Evolutionary conservation across 2,797 vertebrate genomes (phyloP), one percentile per base, ranked within the genome.

Genomic region (Poeciliopsis gracilis): DNA sequence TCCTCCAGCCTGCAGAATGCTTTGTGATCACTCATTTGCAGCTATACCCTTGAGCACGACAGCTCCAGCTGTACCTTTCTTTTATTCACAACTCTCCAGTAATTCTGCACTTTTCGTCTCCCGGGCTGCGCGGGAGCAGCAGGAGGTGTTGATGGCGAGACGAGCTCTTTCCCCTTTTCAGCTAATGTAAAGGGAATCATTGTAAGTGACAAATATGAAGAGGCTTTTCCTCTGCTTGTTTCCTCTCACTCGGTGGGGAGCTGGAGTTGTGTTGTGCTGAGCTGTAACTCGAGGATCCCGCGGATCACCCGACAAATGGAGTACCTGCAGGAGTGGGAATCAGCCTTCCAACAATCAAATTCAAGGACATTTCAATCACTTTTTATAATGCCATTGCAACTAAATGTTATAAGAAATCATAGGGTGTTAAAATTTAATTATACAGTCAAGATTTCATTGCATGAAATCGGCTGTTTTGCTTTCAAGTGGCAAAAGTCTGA

Each of bases 161-260:
- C 53, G 7, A 63, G 49, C 78, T 74, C 84, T 72, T 57, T 23
- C 59, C 41, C 51, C 53, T 66, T 70, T 61, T 55, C 57, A 72
- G 69, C 53, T 86, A 70, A 77, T 86, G 79, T 74, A 55, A 77
- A 76, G 69, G 76, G 72, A 90, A 86, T 83, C 63, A 33, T 78
- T 83, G 85, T 51, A 78, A 73, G 63, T 81, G 76, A 86, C 73
- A 84, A 71, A 47, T 78, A 86, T 82, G 77, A 87, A 82, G 86
- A 80, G 51, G 61, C 55, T 71, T 43, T 53, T 72, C 69, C 69
- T 80, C 73, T 82, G 61, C 78, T 61, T 78, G 59, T 83, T 47
- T 73, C 57, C 61, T 74, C 25, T 73, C 46, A 77, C 53, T 46
- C 57, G 2, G 25, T 75, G 4, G 69, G 63, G 71, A 23, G 71